phyloP scores from a whole-genome alignment of 1,140 invertebrate species.

The Hylaeus anthracinus region DNA sequence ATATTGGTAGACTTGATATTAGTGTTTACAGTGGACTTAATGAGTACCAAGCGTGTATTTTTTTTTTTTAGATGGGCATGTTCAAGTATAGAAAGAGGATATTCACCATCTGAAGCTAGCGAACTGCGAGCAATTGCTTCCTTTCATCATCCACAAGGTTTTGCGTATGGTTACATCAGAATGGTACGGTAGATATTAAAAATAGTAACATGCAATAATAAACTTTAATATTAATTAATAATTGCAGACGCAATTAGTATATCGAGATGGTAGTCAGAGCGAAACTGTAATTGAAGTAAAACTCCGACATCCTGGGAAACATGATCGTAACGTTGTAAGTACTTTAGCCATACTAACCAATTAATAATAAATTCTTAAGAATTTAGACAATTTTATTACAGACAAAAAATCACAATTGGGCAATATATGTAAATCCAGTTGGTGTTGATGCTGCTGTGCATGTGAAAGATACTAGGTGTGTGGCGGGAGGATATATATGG shows the following conservation, averaged over 20 bases:
- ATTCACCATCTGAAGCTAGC: constrained; percentile 90
- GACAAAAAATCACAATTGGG: constrained; percentile 94
- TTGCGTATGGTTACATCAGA: constrained; percentile 92
- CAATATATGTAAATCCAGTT: constrained; percentile 95
- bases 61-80: constrained; percentile 87
- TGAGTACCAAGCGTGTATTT: background rate
- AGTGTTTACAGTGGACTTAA: no score
- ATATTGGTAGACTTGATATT: background rate
- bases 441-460: constrained; percentile 94
- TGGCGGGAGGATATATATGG: constrained; percentile 94
- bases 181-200: constrained; percentile 82
- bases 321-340: constrained; percentile 89
- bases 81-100: constrained; percentile 91
- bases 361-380: background rate
- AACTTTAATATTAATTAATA: constrained; percentile 14
- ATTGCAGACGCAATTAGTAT: constrained; percentile 90
- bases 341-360: background rate
- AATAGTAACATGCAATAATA: background rate
- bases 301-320: constrained; percentile 90
- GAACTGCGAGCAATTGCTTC: constrained; percentile 94
- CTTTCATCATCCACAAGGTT: constrained; percentile 94
- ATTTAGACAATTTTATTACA: constrained; percentile 73
- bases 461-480: constrained; percentile 89
- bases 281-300: constrained; percentile 95
- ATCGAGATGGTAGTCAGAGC: constrained; percentile 91